A percentile compares a stretch with the other conserved stretches of the same genome.
Evolutionary conservation across 2,113 vertebrate species (phyloP).

Genomic region (Arenaria interpres): DNA sequence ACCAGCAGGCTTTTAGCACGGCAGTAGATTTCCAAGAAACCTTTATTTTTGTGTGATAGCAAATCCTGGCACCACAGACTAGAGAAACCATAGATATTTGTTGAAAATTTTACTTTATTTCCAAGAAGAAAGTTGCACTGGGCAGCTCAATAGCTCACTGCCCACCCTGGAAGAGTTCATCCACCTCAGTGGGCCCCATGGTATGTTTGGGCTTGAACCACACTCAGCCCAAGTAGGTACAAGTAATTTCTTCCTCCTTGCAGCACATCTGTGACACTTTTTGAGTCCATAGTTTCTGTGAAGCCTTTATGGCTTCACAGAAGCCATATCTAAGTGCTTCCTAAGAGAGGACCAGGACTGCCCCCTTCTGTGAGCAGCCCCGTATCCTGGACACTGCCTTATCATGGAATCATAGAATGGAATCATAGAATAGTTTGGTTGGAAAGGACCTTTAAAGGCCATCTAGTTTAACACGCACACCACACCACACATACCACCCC

Average conservation of each 20-base stretch:
- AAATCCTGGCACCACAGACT: neutral
- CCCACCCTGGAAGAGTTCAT: neutral
- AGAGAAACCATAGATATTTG: neutral
- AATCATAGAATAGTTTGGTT: neutral
- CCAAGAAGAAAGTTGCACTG: neutral
- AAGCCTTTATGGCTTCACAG: neutral
- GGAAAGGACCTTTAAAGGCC: neutral
- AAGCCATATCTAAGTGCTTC: neutral
- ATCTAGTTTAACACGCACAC: neutral
- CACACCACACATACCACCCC: too few species aligned
- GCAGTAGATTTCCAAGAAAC: neutral
- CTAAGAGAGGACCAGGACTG: neutral
- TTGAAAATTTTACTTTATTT: neutral
- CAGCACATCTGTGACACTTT: neutral
- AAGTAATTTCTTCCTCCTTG: neutral
- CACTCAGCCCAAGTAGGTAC: neutral
- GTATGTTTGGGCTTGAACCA: neutral
- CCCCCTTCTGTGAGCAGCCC: neutral
- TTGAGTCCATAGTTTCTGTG: neutral
- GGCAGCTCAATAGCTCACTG: neutral
- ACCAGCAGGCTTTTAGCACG: neutral
- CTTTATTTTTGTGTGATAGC: neutral
- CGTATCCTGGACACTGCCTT: rapidly evolving
- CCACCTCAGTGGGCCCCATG: neutral
- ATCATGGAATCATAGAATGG: neutral